These are phyloP conservation scores for Lateolabrax maculatus DNA, from an alignment of 2,797 vertebrate genomes.

Conservation along the genomic window DNA sequence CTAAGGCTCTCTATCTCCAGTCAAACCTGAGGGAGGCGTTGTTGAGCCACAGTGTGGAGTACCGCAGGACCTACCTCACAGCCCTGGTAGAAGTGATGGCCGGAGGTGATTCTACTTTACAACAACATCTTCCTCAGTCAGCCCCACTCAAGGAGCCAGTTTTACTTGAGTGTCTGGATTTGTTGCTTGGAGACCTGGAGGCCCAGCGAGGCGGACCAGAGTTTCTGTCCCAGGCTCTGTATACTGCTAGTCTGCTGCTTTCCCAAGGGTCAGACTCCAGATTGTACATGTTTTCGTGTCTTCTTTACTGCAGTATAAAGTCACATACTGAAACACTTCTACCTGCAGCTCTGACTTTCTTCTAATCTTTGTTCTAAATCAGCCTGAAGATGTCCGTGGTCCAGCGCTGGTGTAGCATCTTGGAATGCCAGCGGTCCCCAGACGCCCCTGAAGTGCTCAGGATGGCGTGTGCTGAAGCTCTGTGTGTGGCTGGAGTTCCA, in stretches of 20 bases:
- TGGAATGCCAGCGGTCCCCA: constrained; percentile 81
- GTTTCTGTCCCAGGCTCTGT: constrained; percentile 82
- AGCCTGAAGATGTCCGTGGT: constrained; percentile 61
- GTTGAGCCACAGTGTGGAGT: constrained; percentile 76
- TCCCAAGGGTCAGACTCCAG: constrained; percentile 68
- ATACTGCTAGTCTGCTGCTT: constrained; percentile 86
- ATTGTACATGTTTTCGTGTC: constrained; percentile 25
- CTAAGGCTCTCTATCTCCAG: constrained; percentile 66
- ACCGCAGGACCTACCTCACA: constrained; percentile 84
- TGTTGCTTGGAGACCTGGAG: constrained; percentile 86
- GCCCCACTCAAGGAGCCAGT: constrained; percentile 51
- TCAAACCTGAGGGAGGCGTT: constrained; percentile 81
- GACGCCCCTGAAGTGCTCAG: constrained; percentile 83
- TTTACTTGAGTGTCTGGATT: constrained; percentile 78
- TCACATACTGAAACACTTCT: neutral
- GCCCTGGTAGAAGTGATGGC: constrained; percentile 82
- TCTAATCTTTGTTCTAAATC: constrained; percentile 30
- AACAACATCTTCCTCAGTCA: constrained; percentile 33
- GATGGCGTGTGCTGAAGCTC: constrained; percentile 85
- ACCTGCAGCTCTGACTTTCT: constrained; percentile 23
- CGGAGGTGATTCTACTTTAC: constrained; percentile 35
- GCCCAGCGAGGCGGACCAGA: constrained; percentile 82
- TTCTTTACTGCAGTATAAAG: neutral
- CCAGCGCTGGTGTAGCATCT: constrained; percentile 82
- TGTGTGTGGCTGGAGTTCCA: constrained; percentile 76